phyloP scores from a whole-genome alignment of 92 coral and sea anemone genomes.

The Zoanthus sociatus region DNA sequence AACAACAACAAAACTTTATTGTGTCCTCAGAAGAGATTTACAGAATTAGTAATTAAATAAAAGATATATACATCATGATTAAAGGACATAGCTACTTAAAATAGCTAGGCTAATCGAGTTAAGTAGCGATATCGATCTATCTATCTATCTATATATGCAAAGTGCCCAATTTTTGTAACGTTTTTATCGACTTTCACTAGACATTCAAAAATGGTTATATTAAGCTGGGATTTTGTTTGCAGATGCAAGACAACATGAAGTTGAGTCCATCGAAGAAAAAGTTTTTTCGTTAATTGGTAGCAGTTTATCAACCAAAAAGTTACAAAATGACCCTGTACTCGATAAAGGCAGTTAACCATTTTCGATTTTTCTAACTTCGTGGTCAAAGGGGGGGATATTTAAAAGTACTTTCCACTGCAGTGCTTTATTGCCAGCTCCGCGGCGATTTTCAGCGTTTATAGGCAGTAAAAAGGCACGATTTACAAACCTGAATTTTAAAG shows the following conservation, averaged over 20 bases:
- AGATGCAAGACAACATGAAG: neutral
- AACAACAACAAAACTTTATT: too few relatives aligned
- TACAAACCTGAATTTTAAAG: slow-evolving; percentile 13
- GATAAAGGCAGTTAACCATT: slow-evolving; percentile 9
- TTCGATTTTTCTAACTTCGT: slow-evolving; percentile 24
- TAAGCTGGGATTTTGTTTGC: neutral
- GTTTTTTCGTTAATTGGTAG: neutral
- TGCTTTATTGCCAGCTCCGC: slow-evolving; percentile 28
- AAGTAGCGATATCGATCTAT: too few relatives aligned
- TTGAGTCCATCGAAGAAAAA: neutral
- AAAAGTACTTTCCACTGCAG: slow-evolving; percentile 15
- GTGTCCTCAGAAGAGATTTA: too few relatives aligned
- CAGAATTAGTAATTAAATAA: too few relatives aligned
- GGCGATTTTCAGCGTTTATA: slow-evolving; percentile 21
- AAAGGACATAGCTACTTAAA: too few relatives aligned
- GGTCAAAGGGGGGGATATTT: slow-evolving; percentile 18
- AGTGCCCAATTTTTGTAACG: neutral
- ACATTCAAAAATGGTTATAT: slow-evolving; percentile 1
- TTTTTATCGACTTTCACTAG: neutral
- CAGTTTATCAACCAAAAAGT: slow-evolving; percentile 21
- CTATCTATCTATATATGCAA: neutral
- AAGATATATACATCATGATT: too few relatives aligned
- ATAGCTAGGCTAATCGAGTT: too few relatives aligned
- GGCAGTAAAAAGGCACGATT: slow-evolving; percentile 3
- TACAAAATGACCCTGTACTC: slow-evolving; percentile 12